Evolutionary conservation across 2,113 vertebrate species (phyloP).

Genomic region (Brachyistius frenatus): DNA sequence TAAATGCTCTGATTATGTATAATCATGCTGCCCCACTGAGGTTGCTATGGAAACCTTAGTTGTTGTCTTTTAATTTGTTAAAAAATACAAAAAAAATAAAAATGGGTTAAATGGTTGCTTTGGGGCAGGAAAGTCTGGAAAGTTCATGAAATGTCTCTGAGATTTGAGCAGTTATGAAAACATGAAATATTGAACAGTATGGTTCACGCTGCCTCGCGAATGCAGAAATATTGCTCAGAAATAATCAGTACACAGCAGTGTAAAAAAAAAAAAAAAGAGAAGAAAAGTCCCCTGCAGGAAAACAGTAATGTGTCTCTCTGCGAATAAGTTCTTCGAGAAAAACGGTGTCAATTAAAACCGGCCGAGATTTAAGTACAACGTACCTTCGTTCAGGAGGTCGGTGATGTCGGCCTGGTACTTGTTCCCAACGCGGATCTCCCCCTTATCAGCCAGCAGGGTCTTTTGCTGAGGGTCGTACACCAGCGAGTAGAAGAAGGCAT

Average conservation of each 20-base stretch:
- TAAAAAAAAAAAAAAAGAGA: neutral
- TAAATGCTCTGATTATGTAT: constrained; percentile 28
- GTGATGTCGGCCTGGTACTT: constrained; percentile 98
- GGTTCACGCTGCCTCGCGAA: neutral
- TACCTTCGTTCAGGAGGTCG: constrained; percentile 94
- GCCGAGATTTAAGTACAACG: neutral
- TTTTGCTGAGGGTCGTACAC: constrained; percentile 99
- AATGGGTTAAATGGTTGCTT: neutral
- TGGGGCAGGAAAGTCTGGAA: constrained; percentile 12
- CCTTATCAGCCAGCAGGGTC: constrained; percentile 97
- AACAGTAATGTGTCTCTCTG: constrained; percentile 10
- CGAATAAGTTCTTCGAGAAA: constrained; percentile 1
- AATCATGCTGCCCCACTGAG: constrained; percentile 19
- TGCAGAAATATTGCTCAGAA: constrained; percentile 12
- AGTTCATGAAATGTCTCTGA: constrained; percentile 23
- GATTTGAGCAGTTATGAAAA: constrained; percentile 9
- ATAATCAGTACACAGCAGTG: constrained; percentile 6
- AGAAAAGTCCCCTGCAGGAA: constrained; percentile 22
- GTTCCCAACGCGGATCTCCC: constrained; percentile 97
- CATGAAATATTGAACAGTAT: constrained; percentile 11
- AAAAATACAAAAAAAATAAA: neutral
- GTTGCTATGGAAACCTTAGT: constrained; percentile 45
- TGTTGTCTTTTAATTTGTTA: constrained; percentile 2
- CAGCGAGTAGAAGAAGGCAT: constrained; percentile 98
- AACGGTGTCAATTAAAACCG: constrained; percentile 8